Base-by-base conservation (phyloP, 2,888 invertebrate genomes). In the Drosophila borealis region DNA sequence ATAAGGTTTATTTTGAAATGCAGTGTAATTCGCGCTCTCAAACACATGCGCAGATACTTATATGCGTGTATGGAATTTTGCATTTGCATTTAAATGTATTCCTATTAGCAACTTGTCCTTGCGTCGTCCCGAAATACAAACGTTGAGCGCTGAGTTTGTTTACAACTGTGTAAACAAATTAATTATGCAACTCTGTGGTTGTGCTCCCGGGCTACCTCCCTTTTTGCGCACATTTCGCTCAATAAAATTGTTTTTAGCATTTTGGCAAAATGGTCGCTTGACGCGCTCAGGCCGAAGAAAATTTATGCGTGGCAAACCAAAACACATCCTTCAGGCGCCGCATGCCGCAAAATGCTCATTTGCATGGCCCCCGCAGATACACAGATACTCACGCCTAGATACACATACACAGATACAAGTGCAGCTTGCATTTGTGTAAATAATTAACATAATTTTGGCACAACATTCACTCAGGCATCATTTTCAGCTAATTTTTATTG, bases 111-210 rank as follows among this genome's bases (percentile, higher is more conserved):
- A 34, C 39, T 57, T 57, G 48, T 48, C 54, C 59, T 29, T 56
- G 41, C 39, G 21, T 56, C 44, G 34, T 11, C 50, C 41, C 36
- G 9, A 17, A 39, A 57, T 36, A 5, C 41, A 29, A 49, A 36
- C 14, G 36, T 42, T 21, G 21, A 10, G 60, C 49, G 49, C 61
- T 74, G 87, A 60, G 84, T 80, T 74, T 70, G 80, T 78, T 78
- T 80, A 87, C 84, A 85, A 82, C 88, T 88, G 84, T 85, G 88
- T 82, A 85, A 79, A 85, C 84, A 85, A 85, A 85, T 85, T 85
- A 85, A 85, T 82, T 88, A 88, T 88, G 88, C 88, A 85, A 69
- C 71, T 69, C 41, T 62, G 63, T 39, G 63, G 69, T 37, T 39
- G 33, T 36, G 50, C 41, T 54, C 51, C 51, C 33, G 56, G 61